A percentile compares a stretch with the other conserved stretches of the same genome.
These are phyloP conservation scores for Vanessa tameamea DNA, from an alignment of 1,140 invertebrate species.

Conservation along the genomic window DNA sequence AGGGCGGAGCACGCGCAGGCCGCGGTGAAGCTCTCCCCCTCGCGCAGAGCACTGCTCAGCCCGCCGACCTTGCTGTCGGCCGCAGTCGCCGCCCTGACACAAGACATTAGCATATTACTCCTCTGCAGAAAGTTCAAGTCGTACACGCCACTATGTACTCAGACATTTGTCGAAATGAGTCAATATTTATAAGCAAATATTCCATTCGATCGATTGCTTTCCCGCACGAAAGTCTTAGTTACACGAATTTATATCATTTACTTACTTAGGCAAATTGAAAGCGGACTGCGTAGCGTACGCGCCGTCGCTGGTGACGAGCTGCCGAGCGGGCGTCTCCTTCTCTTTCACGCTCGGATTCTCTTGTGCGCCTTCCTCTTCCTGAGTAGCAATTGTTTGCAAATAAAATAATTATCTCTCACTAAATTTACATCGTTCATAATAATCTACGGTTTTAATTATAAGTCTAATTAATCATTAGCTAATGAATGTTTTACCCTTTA, in stretches of 20 bases:
- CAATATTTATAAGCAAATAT: too few species aligned
- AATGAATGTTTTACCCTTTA: too few species aligned
- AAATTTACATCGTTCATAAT: too few species aligned
- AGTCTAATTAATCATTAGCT: too few species aligned
- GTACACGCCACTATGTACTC: too few species aligned
- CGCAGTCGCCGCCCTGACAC: conserved; percentile 59
- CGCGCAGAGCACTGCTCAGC: conserved; percentile 86
- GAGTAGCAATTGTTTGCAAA: too few species aligned
- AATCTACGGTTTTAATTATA: too few species aligned
- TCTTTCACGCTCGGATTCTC: conserved; percentile 38
- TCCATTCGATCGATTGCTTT: too few species aligned
- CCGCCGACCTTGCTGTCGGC: conserved; percentile 82
- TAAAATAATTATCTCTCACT: too few species aligned
- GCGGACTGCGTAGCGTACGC: conserved; percentile 99
- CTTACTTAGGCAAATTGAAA: conserved; percentile 90
- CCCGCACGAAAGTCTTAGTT: too few species aligned
- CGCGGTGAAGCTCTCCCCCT: conserved; percentile 98
- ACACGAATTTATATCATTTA: conserved; percentile 17
- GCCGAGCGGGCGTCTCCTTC: conserved; percentile 56
- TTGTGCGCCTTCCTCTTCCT: conserved; percentile 24
- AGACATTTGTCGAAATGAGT: too few species aligned
- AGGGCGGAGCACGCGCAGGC: conserved; percentile 94
- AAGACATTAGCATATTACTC: not conserved
- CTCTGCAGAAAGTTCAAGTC: not conserved
- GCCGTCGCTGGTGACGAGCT: conserved; percentile 97